Conservation (phyloP, 2,888 invertebrate species). For the Sycophila texana region DNA sequence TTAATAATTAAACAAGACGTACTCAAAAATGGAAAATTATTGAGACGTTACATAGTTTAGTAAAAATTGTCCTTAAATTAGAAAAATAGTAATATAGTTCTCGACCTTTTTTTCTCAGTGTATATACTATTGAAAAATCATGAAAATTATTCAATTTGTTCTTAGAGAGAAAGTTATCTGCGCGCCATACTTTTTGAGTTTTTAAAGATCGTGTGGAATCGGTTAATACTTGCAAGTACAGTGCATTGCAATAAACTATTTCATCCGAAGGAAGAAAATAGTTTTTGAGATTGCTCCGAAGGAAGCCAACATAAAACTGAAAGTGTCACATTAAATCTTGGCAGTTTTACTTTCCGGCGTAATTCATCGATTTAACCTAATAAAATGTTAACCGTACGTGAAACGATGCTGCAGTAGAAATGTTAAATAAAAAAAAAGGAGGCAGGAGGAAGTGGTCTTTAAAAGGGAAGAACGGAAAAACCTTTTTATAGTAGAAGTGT, state of each 20-base stretch:
- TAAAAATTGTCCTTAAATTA: no score
- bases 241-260: conserved; percentile 38
- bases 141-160: no score
- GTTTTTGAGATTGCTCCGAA: conserved; percentile 46
- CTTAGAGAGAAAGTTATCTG: no score
- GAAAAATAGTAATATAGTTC: no score
- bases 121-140: no score
- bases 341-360: conserved; percentile 52
- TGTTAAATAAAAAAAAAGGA: conserved; percentile 47
- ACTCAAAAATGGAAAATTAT: no score
- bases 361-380: conserved; percentile 56
- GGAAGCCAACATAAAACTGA: conserved; percentile 49
- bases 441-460: conserved; percentile 35
- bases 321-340: conserved; percentile 53
- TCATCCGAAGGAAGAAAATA: conserved; percentile 33
- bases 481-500: conserved; percentile 49
- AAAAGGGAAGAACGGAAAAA: conserved; percentile 40
- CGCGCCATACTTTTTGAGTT: no score
- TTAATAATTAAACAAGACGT: no score
- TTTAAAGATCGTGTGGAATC: no score
- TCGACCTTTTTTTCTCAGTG: no score
- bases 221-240: neutral
- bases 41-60: no score
- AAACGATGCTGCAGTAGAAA: conserved; percentile 51
- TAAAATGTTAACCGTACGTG: conserved; percentile 53